phyloP scores from a whole-genome alignment of 2,888 invertebrate genomes.

The Phoenoteleia sp. region DNA sequence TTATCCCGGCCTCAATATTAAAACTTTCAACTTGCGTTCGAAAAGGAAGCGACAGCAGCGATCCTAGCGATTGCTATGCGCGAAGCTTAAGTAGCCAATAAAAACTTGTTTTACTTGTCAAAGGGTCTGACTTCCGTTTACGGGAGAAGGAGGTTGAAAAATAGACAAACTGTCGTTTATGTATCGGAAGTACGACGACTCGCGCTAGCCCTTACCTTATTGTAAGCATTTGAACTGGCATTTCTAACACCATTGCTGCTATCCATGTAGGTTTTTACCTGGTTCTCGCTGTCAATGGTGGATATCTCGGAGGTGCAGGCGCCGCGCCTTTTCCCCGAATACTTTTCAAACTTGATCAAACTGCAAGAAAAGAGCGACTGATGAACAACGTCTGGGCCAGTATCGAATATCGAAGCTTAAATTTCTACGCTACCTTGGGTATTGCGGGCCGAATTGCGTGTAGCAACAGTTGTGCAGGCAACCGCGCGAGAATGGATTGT shows the following conservation, averaged over 20 bases:
- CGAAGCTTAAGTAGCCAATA: constrained; percentile 38
- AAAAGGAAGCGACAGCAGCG: constrained; percentile 45
- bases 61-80: constrained; percentile 47
- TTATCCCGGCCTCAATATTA: too few relatives aligned
- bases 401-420: too few relatives aligned
- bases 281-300: constrained; percentile 91
- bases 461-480: constrained; percentile 98
- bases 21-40: constrained; percentile 39
- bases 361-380: constrained; percentile 85
- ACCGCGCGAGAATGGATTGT: constrained; percentile 99
- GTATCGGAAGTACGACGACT: neutral
- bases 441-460: constrained; percentile 98
- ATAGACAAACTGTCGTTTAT: neutral
- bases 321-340: constrained; percentile 89
- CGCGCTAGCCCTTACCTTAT: constrained; percentile 92
- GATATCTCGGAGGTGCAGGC: constrained; percentile 87
- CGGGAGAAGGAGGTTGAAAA: constrained; percentile 20
- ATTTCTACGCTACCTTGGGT: constrained; percentile 93
- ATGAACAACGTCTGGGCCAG: too few relatives aligned
- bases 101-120: constrained; percentile 45
- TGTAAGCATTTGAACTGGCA: constrained; percentile 95
- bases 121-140: constrained; percentile 9
- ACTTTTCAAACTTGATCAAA: constrained; percentile 90
- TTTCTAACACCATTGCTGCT: constrained; percentile 93
- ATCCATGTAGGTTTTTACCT: constrained; percentile 98